Conservation (phyloP, 2,113 vertebrate species). For the Poeciliopsis occidentalis region DNA sequence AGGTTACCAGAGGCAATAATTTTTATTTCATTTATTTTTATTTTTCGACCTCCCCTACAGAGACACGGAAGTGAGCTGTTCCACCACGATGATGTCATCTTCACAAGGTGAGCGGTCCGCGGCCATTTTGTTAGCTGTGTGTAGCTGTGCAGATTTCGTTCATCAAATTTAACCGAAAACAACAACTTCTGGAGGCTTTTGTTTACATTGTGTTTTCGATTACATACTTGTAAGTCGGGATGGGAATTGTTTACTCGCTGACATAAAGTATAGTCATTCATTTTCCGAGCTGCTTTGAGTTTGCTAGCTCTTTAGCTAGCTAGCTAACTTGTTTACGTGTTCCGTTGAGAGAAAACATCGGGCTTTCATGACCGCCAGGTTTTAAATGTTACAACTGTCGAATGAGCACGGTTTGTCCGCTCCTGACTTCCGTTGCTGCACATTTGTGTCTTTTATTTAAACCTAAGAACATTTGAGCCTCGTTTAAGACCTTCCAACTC, state of each 20-base stretch:
- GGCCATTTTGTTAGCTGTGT: conserved; percentile 83
- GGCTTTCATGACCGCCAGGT: conserved; percentile 34
- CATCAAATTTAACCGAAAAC: not conserved
- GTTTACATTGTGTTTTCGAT: fast-evolving
- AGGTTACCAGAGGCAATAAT: not conserved
- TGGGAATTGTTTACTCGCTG: not conserved
- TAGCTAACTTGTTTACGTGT: conserved; percentile 45
- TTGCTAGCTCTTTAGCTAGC: conserved; percentile 64
- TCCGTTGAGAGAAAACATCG: not conserved
- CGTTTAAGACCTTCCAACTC: not conserved
- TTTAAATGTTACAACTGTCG: conserved; percentile 5
- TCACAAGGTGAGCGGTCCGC: conserved; percentile 36
- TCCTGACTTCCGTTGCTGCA: not conserved
- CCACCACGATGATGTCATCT: conserved; percentile 75
- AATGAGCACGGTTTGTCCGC: not conserved
- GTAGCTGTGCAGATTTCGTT: conserved; percentile 20
- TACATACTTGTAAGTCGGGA: not conserved
- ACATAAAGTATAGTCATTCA: conserved; percentile 61
- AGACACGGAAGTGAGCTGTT: conserved; percentile 18
- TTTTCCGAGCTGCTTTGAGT: conserved; percentile 57
- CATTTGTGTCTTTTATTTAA: not conserved
- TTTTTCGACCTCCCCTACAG: conserved; percentile 10
- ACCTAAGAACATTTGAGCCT: conserved; percentile 10
- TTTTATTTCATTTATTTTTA: not conserved
- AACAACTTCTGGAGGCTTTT: not conserved